Evolutionary conservation across 2,888 invertebrate genomes (phyloP), one percentile per base, ranked within the genome.

Genomic region (Rosalia funebris): DNA sequence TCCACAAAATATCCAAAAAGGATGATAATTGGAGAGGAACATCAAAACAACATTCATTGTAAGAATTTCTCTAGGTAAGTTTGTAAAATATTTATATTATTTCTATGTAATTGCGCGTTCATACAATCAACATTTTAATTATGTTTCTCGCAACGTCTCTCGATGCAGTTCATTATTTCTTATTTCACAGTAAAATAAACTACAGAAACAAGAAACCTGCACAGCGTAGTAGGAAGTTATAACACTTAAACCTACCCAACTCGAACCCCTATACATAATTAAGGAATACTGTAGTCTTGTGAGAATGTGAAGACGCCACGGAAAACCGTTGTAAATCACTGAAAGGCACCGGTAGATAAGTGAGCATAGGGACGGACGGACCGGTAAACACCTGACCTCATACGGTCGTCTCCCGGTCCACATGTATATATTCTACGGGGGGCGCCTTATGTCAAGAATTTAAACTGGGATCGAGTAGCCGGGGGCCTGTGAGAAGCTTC

Each of bases 401-500:
- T 87, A 95, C 94, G 77, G 94, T 94, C 81, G 94, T 94, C 85
- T 94, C 94, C 82, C 93, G 90, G 85, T 95, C 94, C 85, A 94
- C 92, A 84, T 93, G 93, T 80, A 94, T 94, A 83, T 91, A 94
- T 82, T 94, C 94, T 87, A 94, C 93, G 86, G 92, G 90, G 84
- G 92, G 90, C 85, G 92, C 90, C 83, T 91, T 91, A 77, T 93
- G 93, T 94, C 94, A 94, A 88, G 94, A 93, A 76, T 85, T 84
- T 34, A 86, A 84, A 70, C 85, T 86, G 63, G 87, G 86, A 77
- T 89, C 89, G 72, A 88, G 84, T 59, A 90, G 83, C 74, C 77
- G 90, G 87, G 73, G 91, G 83, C 68, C 88, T 64, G 81, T 79
- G 52, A 82, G 74, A 50, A 81, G 71, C 81, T 83, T 84, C 82